Evolutionary conservation across 2,113 vertebrate species (phyloP).

Genomic region (Emydura subglobosa): DNA sequence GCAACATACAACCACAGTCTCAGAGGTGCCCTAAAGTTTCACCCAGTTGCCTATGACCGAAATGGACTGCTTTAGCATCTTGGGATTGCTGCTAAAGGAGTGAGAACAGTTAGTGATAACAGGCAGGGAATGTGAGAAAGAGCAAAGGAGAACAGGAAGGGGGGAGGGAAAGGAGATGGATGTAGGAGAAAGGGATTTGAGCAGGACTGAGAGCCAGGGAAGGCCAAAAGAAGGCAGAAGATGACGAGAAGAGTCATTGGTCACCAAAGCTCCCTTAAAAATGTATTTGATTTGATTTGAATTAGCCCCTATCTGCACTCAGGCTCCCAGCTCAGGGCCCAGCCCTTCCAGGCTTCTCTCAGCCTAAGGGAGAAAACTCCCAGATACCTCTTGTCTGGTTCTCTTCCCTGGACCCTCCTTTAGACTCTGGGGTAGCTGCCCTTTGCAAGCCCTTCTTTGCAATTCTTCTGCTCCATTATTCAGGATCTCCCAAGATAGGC

Average conservation of each 20-base stretch:
- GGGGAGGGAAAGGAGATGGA: not conserved
- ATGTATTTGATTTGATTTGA: not conserved
- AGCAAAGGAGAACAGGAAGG: not conserved
- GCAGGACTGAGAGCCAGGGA: not conserved
- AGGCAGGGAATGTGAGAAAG: not conserved
- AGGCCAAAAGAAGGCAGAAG: not conserved
- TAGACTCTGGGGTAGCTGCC: too few species aligned
- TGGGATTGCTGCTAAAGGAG: not conserved
- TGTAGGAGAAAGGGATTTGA: not conserved
- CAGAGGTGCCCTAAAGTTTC: not conserved
- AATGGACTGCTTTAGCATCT: not conserved
- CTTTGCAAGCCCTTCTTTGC: too few species aligned
- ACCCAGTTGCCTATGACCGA: not conserved
- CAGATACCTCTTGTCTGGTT: too few species aligned
- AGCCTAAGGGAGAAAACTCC: too few species aligned
- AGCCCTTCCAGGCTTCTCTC: too few species aligned
- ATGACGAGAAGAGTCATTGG: not conserved
- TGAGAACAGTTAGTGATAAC: not conserved
- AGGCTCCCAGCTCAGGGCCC: too few species aligned
- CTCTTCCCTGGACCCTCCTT: too few species aligned
- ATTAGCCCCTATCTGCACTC: too few species aligned
- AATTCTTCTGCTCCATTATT: too few species aligned
- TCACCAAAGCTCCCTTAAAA: not conserved
- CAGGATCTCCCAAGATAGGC: too few species aligned
- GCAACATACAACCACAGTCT: too few species aligned